Conservation (phyloP, 2,888 invertebrate species). For the Polyommatus iphigenia region DNA sequence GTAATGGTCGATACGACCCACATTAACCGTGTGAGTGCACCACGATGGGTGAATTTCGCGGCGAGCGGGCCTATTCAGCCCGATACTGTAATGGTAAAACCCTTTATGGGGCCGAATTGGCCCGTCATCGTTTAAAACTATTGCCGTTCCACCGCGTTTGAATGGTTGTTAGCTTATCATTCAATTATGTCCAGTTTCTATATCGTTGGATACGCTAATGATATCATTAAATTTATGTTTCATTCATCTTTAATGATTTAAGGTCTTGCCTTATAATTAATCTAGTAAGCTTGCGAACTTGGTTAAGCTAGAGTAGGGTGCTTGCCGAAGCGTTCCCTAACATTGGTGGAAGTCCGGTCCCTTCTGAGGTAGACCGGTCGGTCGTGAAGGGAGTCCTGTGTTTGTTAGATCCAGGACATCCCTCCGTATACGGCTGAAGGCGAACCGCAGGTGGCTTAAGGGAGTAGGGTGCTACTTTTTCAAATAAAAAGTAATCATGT, state of each 20-base stretch:
- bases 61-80: constrained; percentile 65
- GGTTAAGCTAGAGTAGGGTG: neutral
- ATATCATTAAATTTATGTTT: neutral
- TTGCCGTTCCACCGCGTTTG: constrained; percentile 37
- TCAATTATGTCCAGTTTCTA: constrained; percentile 3
- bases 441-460: too few species aligned
- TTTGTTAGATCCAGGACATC: too few species aligned
- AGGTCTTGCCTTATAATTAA: neutral
- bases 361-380: too few species aligned
- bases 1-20: constrained; percentile 44
- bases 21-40: constrained; percentile 67
- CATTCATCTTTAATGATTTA: neutral
- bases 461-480: too few species aligned
- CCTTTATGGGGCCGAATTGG: constrained; percentile 56
- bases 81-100: constrained; percentile 41
- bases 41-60: constrained; percentile 71
- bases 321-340: too few species aligned
- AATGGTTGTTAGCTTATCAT: constrained; percentile 29
- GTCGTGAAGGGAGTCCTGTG: too few species aligned
- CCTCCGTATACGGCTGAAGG: too few species aligned
- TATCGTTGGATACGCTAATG: neutral
- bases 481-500: too few species aligned
- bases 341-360: too few species aligned
- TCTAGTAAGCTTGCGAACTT: neutral
- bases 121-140: constrained; percentile 53